Evolutionary conservation across 2,888 invertebrate genomes (phyloP), one percentile per base, ranked within the genome.

Genomic region (Stenoptilia bipunctidactyla): DNA sequence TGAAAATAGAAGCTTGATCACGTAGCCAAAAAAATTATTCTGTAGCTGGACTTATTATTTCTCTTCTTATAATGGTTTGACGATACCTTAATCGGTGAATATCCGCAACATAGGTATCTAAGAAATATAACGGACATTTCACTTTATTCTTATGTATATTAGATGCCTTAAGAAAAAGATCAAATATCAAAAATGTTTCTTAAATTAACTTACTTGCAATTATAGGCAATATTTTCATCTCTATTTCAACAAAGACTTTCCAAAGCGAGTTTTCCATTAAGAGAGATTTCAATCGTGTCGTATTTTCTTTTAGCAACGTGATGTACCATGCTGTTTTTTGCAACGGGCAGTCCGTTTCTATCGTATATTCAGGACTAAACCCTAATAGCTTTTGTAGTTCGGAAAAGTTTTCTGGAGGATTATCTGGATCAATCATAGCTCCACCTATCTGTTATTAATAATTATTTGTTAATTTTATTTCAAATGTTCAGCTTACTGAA

Each of bases 181-280:
- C n/a, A n/a, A n/a, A n/a, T n/a, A n/a, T n/a, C n/a, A n/a, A n/a
- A n/a, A n/a, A n/a, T n/a, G n/a, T n/a, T n/a, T n/a, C n/a, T n/a
- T n/a, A 20, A 5, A 20, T 20, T 20, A 41, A 36, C 27, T 42
- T 49, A 80, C 84, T 71, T 45, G 83, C 66, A 44, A 85, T 59
- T 15, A 85, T 66, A 13, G 83, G 77, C 33, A 76, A 43, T 13
- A 85, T 53, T 37, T 55, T 66, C 70, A 79, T 80, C 53, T 85
- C 85, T n/a, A 85, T 63, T 2, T 74, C 58, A 1, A 58, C 47
- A 43, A 83, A 85, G 1, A 85, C 55, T n/a, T 55, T 59, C 80
- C 76, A 79, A 40, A 83, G 42, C 1, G 58, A 53, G 1, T 63
- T 51, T 13, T 70, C 61, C 0, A 50, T 40, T 20, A 85, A 57